These are phyloP conservation scores for Drosophila littoralis DNA, from an alignment of 1,140 invertebrate species.

Conservation along the genomic window DNA sequence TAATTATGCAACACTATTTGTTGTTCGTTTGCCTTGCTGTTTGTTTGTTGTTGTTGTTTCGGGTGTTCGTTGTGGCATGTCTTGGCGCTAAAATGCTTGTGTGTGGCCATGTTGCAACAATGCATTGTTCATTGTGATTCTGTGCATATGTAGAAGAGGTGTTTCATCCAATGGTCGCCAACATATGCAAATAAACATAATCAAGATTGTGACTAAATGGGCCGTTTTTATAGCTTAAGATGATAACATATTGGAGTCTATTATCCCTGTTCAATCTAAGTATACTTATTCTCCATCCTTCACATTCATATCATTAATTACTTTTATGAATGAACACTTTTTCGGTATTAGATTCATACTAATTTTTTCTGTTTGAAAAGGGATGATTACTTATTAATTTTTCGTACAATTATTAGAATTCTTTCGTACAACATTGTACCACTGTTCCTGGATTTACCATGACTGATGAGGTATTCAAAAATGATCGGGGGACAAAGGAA, in stretches of 20 bases:
- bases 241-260: not conserved
- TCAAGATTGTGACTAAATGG: not conserved
- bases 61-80: constrained; percentile 74
- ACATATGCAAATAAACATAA: constrained; percentile 1
- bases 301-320: too few species aligned
- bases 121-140: constrained; percentile 57
- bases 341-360: too few species aligned
- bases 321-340: too few species aligned
- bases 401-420: too few species aligned
- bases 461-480: too few species aligned
- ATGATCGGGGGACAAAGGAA: too few species aligned
- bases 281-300: too few species aligned
- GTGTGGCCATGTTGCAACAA: constrained; percentile 80
- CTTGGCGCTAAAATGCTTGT: constrained; percentile 78
- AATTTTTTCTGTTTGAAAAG: too few species aligned
- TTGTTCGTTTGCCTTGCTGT: constrained; percentile 10
- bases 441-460: too few species aligned
- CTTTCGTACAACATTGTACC: too few species aligned
- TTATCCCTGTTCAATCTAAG: too few species aligned
- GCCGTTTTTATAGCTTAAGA: not conserved
- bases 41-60: not conserved
- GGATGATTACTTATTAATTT: too few species aligned
- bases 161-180: not conserved
- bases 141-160: constrained; percentile 60
- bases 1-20: constrained; percentile 62